Conservation (phyloP, 2,888 invertebrate genomes). For the Lithosia quadra region DNA sequence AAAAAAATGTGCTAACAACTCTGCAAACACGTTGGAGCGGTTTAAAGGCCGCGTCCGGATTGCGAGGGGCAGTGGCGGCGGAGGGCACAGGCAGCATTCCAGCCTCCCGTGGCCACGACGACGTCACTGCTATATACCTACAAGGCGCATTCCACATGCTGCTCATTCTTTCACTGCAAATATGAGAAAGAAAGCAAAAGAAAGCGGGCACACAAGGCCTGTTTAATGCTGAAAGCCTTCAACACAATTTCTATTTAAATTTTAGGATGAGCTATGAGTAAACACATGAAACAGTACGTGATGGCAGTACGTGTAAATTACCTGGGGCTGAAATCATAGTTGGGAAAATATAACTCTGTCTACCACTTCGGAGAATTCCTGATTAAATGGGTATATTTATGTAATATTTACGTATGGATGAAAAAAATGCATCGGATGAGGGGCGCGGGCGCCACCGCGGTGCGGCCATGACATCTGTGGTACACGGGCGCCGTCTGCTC, state of each 20-base stretch:
- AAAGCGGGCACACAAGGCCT: constrained; percentile 58
- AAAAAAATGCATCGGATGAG: constrained; percentile 50
- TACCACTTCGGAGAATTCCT: background rate
- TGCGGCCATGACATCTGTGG: constrained; percentile 72
- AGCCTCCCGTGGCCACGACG: constrained; percentile 74
- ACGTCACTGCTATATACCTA: constrained; percentile 73
- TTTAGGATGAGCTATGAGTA: constrained; percentile 14
- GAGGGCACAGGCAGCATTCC: constrained; percentile 80
- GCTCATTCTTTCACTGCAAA: constrained; percentile 61
- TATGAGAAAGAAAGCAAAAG: constrained; percentile 59
- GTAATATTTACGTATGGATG: background rate
- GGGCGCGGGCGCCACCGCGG: constrained; percentile 44
- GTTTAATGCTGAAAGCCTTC: constrained; percentile 39
- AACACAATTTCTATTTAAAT: constrained; percentile 18
- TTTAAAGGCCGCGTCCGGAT: constrained; percentile 86
- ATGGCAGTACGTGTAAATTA: background rate
- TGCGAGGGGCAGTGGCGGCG: constrained; percentile 79
- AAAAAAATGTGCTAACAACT: constrained; percentile 87
- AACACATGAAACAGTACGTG: background rate
- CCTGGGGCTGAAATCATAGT: background rate
- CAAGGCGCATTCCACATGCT: constrained; percentile 68
- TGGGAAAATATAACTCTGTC: constrained; percentile 5
- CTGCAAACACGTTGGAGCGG: constrained; percentile 85
- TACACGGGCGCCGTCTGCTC: constrained; percentile 66
- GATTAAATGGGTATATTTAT: background rate